Conservation (phyloP, 2,888 invertebrate genomes). For the Erebia ligea region DNA sequence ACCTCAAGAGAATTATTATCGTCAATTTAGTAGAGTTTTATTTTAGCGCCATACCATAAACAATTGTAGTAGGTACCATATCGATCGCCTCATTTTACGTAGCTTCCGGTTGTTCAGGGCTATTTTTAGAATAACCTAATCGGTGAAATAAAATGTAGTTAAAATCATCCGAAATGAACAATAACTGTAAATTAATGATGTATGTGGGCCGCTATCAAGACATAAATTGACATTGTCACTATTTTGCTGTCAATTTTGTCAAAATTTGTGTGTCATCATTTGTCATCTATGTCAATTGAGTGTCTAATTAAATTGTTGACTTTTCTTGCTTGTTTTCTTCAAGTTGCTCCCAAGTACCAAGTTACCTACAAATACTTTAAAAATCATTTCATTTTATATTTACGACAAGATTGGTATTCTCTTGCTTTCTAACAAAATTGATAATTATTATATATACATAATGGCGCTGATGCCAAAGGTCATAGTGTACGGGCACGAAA, state of each 20-base stretch:
- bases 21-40: neutral
- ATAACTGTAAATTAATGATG: constrained; percentile 13
- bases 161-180: constrained; percentile 11
- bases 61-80: constrained; percentile 41
- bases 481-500: too few relatives aligned
- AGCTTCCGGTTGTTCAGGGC: constrained; percentile 49
- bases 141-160: constrained; percentile 14
- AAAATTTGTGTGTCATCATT: constrained; percentile 44
- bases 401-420: too few relatives aligned
- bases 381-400: too few relatives aligned
- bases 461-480: too few relatives aligned
- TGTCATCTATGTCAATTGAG: constrained; percentile 42
- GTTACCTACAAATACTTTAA: too few relatives aligned
- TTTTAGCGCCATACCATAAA: constrained; percentile 38
- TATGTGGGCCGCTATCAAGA: constrained; percentile 9
- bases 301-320: constrained; percentile 2
- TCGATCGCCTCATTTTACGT: constrained; percentile 47
- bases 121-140: constrained; percentile 46
- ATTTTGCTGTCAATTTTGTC: constrained; percentile 48
- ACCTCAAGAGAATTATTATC: neutral
- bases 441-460: too few relatives aligned
- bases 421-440: too few relatives aligned
- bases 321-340: neutral
- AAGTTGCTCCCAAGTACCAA: neutral
- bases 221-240: constrained; percentile 47